phyloP scores from a whole-genome alignment of 92 coral and sea anemone genomes.

The Heliopora coerulea region DNA sequence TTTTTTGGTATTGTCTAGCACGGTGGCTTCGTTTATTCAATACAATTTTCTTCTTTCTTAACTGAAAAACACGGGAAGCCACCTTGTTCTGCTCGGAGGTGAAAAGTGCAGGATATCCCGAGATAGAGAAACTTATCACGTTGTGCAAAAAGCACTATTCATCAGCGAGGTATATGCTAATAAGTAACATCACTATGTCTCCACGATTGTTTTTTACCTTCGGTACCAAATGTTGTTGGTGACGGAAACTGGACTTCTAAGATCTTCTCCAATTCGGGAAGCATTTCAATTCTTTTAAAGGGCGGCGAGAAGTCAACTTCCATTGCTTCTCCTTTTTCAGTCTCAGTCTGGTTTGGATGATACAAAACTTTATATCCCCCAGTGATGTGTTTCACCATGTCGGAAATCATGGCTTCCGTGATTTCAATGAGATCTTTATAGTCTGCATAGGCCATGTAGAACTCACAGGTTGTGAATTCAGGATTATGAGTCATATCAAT shows the following conservation, averaged over 20 bases:
- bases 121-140: too few relatives aligned
- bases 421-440: constrained; percentile 88
- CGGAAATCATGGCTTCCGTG: constrained; percentile 89
- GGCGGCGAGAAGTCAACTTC: constrained; percentile 91
- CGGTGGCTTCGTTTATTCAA: too few relatives aligned
- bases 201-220: constrained; percentile 77
- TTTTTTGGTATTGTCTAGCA: too few relatives aligned
- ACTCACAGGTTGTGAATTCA: constrained; percentile 97
- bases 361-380: constrained; percentile 81
- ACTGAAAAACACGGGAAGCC: too few relatives aligned
- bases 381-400: constrained; percentile 83
- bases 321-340: constrained; percentile 87
- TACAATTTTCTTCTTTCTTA: too few relatives aligned
- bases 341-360: constrained; percentile 87
- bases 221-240: constrained; percentile 70
- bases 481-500: constrained; percentile 98
- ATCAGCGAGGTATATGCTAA: too few relatives aligned
- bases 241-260: constrained; percentile 68
- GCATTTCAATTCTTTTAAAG: constrained; percentile 81
- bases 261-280: constrained; percentile 77
- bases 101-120: too few relatives aligned
- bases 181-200: too few relatives aligned
- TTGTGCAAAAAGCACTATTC: too few relatives aligned
- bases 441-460: constrained; percentile 99
- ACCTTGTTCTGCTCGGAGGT: too few relatives aligned